Conservation (phyloP, 2,113 vertebrate genomes). For the Oostethus manadensis region DNA sequence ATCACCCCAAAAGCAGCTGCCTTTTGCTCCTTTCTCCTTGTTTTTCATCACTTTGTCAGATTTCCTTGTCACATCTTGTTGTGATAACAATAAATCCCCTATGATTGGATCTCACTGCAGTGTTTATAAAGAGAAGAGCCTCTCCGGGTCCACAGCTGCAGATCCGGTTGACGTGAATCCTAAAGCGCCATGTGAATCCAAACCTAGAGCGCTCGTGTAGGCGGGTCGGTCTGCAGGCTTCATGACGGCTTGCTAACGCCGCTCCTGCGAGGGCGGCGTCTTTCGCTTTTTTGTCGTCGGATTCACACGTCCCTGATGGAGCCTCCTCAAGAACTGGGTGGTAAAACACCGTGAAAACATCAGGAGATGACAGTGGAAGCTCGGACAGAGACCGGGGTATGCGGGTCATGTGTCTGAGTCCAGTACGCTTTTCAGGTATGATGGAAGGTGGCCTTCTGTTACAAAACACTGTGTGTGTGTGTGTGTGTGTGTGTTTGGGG, state of each 20-base stretch:
- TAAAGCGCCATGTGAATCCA: slow-evolving; percentile 65
- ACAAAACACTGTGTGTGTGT: slow-evolving; percentile 69
- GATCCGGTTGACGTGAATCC: slow-evolving; percentile 37
- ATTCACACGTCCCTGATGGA: slow-evolving; percentile 72
- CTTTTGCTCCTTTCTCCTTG: too few relatives aligned
- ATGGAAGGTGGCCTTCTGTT: slow-evolving; percentile 68
- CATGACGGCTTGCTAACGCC: slow-evolving; percentile 72
- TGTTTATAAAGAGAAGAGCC: too few relatives aligned
- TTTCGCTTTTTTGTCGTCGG: slow-evolving; percentile 66
- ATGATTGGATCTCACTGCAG: too few relatives aligned
- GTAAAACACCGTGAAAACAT: slow-evolving; percentile 74
- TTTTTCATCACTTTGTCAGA: background rate
- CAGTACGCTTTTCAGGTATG: slow-evolving; percentile 51
- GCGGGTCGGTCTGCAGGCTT: slow-evolving; percentile 36
- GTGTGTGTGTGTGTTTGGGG: slow-evolving; percentile 20
- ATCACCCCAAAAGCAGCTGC: too few relatives aligned
- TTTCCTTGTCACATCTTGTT: too few relatives aligned
- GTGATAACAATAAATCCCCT: too few relatives aligned
- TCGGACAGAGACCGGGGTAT: slow-evolving; percentile 23
- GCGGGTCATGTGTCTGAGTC: slow-evolving; percentile 51
- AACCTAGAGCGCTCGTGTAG: slow-evolving; percentile 35
- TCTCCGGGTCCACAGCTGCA: too few relatives aligned
- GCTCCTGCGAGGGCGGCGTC: slow-evolving; percentile 63
- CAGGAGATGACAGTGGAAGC: slow-evolving; percentile 50
- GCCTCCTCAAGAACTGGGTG: slow-evolving; percentile 52